Evolutionary conservation across 2,113 vertebrate genomes (phyloP), one percentile per base, ranked within the genome.

Genomic region (Nothoprocta pentlandii): DNA sequence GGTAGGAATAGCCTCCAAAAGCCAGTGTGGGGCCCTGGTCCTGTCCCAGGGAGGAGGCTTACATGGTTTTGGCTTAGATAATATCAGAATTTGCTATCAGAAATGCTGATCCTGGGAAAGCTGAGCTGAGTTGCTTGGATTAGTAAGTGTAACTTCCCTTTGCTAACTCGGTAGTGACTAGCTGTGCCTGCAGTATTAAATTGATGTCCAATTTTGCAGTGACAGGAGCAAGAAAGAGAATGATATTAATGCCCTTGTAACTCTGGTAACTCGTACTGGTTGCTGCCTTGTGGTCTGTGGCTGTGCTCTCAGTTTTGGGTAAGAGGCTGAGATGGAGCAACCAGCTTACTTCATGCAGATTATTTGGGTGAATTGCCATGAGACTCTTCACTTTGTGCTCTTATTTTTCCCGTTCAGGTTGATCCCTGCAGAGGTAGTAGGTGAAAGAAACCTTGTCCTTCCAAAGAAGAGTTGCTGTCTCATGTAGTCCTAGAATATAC

Each of bases 151-250:
- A 2, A 39, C 12, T 61, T 87, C 78, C 30, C 9, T 62, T 69
- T 58, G 5, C n/a, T 30, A 6, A 6, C 9, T 26, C 16, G 21
- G 10, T 0, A 6, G 30, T 77, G 61, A 25, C 36, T 32, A 0
- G 15, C 3, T 32, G 34, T 49, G 59, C 68, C 44, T 34, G 16
- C 7, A 2, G 25, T 70, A 1, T 71, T 74, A 11, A 20, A 56
- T 59, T 58, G 9, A 41, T 64, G 3, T 11, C 0, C 42, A 0
- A 0, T 92, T 86, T 78, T 86, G 51, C 42, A 93, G 74, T 9
- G 32, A 39, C 30, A 61, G 83, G 44, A 94, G 54, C 49, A 63
- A 85, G 87, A 83, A 92, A 73, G 44, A 90, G 76, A 16, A 34
- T 78, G 46, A 69, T 84, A 86, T 54, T 46, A 64, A 39, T 39